Conservation (phyloP, 2,113 vertebrate genomes). For the Dasyprocta punctata region DNA sequence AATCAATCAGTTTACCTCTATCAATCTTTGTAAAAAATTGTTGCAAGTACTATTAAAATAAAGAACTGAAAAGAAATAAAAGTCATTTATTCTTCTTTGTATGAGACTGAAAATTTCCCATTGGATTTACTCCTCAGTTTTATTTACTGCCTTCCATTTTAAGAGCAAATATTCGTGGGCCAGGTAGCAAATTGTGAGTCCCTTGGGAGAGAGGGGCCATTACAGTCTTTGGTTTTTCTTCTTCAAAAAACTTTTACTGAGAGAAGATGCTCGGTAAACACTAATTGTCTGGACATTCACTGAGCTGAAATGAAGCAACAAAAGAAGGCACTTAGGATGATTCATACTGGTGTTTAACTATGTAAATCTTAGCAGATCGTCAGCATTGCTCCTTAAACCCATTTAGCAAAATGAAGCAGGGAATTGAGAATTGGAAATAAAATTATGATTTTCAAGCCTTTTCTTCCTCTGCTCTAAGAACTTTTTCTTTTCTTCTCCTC, state of each 20-base stretch:
- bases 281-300: neutral
- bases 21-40: neutral
- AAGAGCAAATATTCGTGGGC: neutral
- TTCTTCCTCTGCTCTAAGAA: neutral
- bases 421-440: slow-evolving; percentile 64
- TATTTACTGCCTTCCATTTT: neutral
- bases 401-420: slow-evolving; percentile 59
- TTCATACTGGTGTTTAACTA: neutral
- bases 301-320: slow-evolving; percentile 6
- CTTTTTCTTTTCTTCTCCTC: neutral
- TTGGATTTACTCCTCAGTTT: neutral
- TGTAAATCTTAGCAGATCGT: slow-evolving; percentile 12
- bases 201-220: neutral
- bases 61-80: slow-evolving; percentile 17
- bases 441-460: neutral
- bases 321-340: neutral
- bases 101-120: neutral
- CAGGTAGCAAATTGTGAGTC: neutral
- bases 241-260: neutral
- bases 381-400: neutral
- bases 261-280: neutral
- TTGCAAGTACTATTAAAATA: neutral
- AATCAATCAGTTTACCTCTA: neutral
- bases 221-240: slow-evolving; percentile 30
- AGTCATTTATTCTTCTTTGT: slow-evolving; percentile 22